Percentiles rank a stretch among this genome's conserved stretches.
Conservation (phyloP, 2,113 vertebrate genomes). For the Vombatus ursinus region DNA sequence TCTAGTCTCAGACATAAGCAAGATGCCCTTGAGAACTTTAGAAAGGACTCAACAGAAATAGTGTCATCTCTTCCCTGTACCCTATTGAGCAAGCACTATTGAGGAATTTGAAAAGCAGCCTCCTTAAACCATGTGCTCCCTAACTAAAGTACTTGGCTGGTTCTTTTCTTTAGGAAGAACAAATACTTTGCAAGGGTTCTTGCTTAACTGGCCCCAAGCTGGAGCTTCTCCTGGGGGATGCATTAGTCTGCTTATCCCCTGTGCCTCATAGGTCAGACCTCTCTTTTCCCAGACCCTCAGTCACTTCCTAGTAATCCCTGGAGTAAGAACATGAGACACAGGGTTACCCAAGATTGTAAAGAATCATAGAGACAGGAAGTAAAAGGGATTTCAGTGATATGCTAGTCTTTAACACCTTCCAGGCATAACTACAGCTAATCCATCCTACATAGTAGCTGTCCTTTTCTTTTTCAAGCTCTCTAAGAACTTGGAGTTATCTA, state of each 20-base stretch:
- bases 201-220: neutral
- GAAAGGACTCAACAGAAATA: neutral
- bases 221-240: neutral
- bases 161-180: neutral
- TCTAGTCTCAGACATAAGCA: neutral
- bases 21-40: neutral
- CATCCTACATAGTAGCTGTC: neutral
- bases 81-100: neutral
- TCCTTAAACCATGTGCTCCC: neutral
- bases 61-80: neutral
- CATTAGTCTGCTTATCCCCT: neutral
- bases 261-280: neutral
- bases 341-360: neutral
- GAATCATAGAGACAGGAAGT: neutral
- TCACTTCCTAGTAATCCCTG: neutral
- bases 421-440: neutral
- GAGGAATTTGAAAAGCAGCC: neutral
- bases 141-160: neutral
- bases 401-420: neutral
- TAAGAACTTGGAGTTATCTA: neutral
- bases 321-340: neutral
- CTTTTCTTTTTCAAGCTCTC: neutral
- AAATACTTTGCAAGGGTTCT: neutral
- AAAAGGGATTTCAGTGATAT: neutral
- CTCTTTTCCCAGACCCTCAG: neutral